Evolutionary conservation across 2,113 vertebrate species (phyloP).

Genomic region (Atrichornis clamosus): DNA sequence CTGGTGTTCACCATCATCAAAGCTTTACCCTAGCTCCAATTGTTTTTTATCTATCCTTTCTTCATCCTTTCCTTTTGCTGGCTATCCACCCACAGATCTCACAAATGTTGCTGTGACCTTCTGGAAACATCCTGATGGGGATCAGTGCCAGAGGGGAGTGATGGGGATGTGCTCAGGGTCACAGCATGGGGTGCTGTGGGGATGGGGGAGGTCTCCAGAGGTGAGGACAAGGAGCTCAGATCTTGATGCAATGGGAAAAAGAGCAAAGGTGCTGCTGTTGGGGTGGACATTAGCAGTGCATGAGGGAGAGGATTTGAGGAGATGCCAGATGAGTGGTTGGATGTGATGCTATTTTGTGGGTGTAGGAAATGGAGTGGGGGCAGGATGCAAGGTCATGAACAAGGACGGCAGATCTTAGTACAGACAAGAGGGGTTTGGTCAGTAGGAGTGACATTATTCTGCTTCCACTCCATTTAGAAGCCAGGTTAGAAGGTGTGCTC

Average conservation of each 20-base stretch:
- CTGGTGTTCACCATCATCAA: not conserved
- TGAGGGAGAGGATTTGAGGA: not conserved
- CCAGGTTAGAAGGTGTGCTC: not conserved
- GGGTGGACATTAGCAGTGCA: not conserved
- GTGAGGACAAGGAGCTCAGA: not conserved
- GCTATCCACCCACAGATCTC: not conserved
- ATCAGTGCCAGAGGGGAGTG: accelerated
- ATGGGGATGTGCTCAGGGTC: not conserved
- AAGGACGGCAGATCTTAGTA: not conserved
- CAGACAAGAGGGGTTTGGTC: not conserved
- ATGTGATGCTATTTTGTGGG: not conserved
- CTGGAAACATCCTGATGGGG: not conserved
- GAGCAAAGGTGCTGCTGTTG: not conserved
- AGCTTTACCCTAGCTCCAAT: not conserved
- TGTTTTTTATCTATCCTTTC: not conserved
- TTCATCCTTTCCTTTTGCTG: not conserved
- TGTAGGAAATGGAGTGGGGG: not conserved
- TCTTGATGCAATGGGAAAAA: not conserved
- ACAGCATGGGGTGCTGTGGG: accelerated
- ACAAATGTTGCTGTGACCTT: not conserved
- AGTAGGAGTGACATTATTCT: not conserved
- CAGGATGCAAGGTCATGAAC: not conserved
- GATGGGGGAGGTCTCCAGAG: not conserved
- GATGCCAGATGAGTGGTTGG: not conserved
- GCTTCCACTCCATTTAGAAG: not conserved